Conservation (phyloP, 2,113 vertebrate species). For the Ramphastos sulfuratus region DNA sequence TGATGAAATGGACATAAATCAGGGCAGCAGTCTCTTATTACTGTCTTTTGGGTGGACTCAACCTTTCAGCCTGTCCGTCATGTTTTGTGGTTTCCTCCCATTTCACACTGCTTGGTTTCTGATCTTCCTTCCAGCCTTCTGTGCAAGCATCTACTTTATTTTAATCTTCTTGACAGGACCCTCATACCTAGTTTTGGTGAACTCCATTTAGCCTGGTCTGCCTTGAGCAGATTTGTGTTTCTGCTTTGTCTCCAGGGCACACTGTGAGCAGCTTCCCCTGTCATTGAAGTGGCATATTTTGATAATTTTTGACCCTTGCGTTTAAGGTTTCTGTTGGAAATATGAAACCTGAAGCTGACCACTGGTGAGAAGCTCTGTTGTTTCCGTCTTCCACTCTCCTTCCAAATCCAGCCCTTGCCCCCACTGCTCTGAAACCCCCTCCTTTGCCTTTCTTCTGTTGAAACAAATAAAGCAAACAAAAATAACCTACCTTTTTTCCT, state of each 20-base stretch:
- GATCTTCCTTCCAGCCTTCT: not conserved
- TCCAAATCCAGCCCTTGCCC: not conserved
- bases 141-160: conserved; percentile 29
- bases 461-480: not conserved
- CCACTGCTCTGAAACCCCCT: not conserved
- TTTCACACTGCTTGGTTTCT: not conserved
- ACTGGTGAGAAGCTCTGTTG: not conserved
- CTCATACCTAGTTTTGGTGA: conserved; percentile 40
- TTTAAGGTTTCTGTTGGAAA: not conserved
- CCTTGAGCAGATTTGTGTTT: conserved; percentile 17
- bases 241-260: not conserved
- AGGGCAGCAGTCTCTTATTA: not conserved
- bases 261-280: fast-evolving
- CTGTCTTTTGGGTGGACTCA: not conserved
- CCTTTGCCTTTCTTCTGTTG: not conserved
- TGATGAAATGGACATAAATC: not conserved
- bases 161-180: conserved; percentile 48
- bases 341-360: not conserved
- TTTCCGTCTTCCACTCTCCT: not conserved
- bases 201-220: not conserved
- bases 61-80: not conserved
- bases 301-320: not conserved
- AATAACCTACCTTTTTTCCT: not conserved
- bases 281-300: not conserved
- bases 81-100: not conserved